Conservation (phyloP, 2,113 vertebrate genomes). For the Helogale parvula region DNA sequence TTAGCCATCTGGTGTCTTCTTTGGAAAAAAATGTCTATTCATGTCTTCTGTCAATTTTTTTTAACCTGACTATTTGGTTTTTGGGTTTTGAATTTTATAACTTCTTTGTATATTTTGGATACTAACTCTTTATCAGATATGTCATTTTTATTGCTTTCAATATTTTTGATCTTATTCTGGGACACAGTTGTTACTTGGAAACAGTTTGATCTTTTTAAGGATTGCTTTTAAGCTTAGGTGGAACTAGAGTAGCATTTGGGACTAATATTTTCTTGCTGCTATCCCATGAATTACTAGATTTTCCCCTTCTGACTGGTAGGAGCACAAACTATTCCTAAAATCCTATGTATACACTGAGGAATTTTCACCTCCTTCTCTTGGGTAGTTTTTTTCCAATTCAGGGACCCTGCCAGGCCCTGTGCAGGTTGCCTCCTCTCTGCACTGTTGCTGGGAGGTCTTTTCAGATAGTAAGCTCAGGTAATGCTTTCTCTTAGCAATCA, state of each 20-base stretch:
- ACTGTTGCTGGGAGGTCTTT: neutral
- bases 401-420: neutral
- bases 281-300: neutral
- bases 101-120: neutral
- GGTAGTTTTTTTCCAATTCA: neutral
- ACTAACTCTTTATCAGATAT: neutral
- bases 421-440: neutral
- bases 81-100: neutral
- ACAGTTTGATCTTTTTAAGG: neutral
- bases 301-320: neutral
- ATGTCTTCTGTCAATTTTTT: neutral
- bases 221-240: neutral
- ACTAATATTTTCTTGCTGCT: neutral
- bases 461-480: neutral
- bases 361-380: neutral
- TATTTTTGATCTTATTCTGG: slow-evolving; percentile 26
- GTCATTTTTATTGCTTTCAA: neutral
- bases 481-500: neutral
- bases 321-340: neutral
- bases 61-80: neutral
- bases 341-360: neutral
- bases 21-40: neutral
- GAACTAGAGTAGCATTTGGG: neutral
- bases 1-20: neutral
- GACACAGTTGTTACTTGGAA: neutral